Evolutionary conservation across 2,888 invertebrate genomes (phyloP), one percentile per base, ranked within the genome.

Genomic region (Leptothorax acervorum): DNA sequence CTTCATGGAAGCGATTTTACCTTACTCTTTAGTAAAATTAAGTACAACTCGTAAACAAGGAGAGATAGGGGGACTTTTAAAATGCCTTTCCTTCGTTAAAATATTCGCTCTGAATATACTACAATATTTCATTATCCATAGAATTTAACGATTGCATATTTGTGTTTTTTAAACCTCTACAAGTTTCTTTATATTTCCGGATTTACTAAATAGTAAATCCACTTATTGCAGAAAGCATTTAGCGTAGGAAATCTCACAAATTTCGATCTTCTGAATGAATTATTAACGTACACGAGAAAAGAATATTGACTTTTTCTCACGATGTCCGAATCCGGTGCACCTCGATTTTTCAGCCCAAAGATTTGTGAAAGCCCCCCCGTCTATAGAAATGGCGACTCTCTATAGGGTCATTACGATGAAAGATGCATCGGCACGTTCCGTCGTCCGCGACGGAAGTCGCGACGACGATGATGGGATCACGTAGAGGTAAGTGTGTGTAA

Each of bases 401-500:
- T 31, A 12, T 45, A 57, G 60, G 57, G 48, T 45, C 48, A 51
- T 12, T 31, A n/a, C 73, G 60, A 81, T 73, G 53, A 62, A 48
- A 81, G 39, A 81, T 81, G 73, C 79, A 81, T 73, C 48, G 79
- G 48, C 79, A 81, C 79, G 79, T 81, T 23, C 31, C 60, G 48
- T 35, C 51, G 53, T 39, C 39, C 28, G 28, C 28, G 82, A 71
- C 82, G 78, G 85, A 88, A 82, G 63, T 62, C 76, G 73, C 73
- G 63, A 28, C 66, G 73, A 65, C 81, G 53, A 60, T 45, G 53
- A 60, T 51, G 68, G 62, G 45, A 60, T 53, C 88, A 81, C 79
- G 84, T 83, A 87, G 42, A 65, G 39, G 83, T 66, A 66, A 83
- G 65, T 53, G 55, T 70, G 83, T 42, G 84, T 71, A 88, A 87